Base-by-base conservation (phyloP, 1,140 invertebrate species). In the Oreohelix idahoensis region DNA sequence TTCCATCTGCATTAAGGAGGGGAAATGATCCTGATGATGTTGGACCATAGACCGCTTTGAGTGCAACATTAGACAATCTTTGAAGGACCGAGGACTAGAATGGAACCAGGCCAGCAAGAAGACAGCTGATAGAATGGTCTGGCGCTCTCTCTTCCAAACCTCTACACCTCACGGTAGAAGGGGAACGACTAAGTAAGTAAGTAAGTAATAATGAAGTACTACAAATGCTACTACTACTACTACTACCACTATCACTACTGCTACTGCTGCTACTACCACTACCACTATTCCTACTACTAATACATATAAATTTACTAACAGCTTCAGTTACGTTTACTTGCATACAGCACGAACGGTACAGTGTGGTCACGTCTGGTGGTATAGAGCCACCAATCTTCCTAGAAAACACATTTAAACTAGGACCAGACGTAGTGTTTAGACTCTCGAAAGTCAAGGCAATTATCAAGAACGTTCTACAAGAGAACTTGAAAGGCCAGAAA, bases 361-460 rank as follows among this genome's bases (percentile, higher is more conserved):
- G 79, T 51, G 39, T 29, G 17, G 77, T 23, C 1, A 75, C 81
- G 0, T 82, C 85, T 20, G 80, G 70, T 35, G 45, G 81, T 0
- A 77, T 78, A 11, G 83, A 82, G 51, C 39, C 79, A 13, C 84
- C 84, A 11, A 83, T 89, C 26, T 73, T 73, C 29, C 87, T 84
- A 51, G 90, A 91, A 75, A 91, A 91, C 66, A 91, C 89, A 11
- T 91, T 89, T 83, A 89, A 90, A 85, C 83, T 90, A 75, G 58
- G 83, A 15, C 90, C 90, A 23, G 89, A 90, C 70, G 78, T 32
- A 32, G 82, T 70, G 75, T 86, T 89, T 51, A 83, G 74, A 69
- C 86, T n/a, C 79, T 83, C 75, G 58, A 63, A 84, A 53, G 80
- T 89, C 13, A 84, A 84, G 71, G 85, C 87, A 1, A 89, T 89